Base-by-base conservation (phyloP, 2,797 vertebrate genomes). In the Carduelis carduelis region DNA sequence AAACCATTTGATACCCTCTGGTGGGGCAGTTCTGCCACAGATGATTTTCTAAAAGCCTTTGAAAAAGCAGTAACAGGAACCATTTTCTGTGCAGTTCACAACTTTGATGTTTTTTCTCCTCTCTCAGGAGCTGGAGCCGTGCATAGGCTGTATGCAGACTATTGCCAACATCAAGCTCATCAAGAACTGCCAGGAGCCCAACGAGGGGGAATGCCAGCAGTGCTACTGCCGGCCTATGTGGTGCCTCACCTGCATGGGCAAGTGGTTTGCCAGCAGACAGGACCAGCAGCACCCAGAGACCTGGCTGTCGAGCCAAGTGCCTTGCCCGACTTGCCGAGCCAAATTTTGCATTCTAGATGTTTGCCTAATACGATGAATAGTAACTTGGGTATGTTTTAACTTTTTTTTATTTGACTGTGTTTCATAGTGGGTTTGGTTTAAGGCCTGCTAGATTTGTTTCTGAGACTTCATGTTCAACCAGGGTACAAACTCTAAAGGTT, bases 181-280 rank as follows among this genome's bases (percentile, higher is more conserved):
- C 95, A 98, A 98, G 87, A 98, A 98, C n/a, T 99, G 99, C 86
- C 98, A 96, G 61, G 97, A 98, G 49, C 98, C 95, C 0, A 92
- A 96, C 0, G 98, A 98, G 56, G 98, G 98, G 1, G 98, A 98
- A 17, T 99, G 99, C 90, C 98, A 99, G 96, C 98, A 97, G 80
- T 99, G 99, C 93, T 98, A 98, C 96, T 99, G 99, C 90, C 98
- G 99, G 32, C 99, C 99, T 63, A 99, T 99, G 99, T 99, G 99
- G 99, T 99, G 99, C 93, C 97, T 99, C 47, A 98, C 98, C 27
- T 99, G 99, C 94, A 98, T 99, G 98, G 99, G 99, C 37, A 99
- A 99, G 68, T 99, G 99, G 99, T 99, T 99, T 4, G 99, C 99
- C 89, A 99, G 99, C 96, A 98, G 99, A 7, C 99, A 99, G 94